Evolutionary conservation across 2,888 invertebrate genomes (phyloP).

Genomic region (Pseudococcus viburni): DNA sequence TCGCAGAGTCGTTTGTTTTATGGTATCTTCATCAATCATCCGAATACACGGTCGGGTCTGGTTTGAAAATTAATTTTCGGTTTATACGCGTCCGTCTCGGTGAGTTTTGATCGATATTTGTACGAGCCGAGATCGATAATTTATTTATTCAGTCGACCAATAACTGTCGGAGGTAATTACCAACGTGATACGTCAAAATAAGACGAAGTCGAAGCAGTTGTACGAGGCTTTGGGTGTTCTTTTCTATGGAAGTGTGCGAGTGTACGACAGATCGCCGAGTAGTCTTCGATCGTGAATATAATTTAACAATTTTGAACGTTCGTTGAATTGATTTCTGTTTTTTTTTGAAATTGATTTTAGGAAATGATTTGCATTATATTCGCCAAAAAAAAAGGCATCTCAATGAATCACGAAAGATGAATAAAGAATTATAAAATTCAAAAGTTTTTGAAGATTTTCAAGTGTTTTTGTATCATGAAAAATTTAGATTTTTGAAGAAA

Average conservation of each 20-base stretch:
- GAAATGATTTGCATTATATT: too few species aligned
- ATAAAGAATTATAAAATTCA: too few species aligned
- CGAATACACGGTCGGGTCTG: background rate
- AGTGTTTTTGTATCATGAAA: too few species aligned
- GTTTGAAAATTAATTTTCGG: constrained; percentile 9
- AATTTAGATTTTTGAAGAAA: too few species aligned
- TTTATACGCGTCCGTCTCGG: background rate
- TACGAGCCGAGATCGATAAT: background rate
- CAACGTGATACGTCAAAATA: background rate
- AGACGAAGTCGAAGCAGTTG: background rate
- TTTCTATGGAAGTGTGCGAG: background rate
- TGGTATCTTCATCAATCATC: constrained; percentile 25
- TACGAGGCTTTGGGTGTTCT: background rate
- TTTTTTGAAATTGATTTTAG: too few species aligned
- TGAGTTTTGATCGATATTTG: constrained; percentile 6
- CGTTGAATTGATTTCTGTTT: too few species aligned
- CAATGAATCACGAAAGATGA: too few species aligned
- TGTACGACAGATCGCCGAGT: too few species aligned
- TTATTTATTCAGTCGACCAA: constrained; percentile 32
- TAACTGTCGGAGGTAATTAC: constrained; percentile 20
- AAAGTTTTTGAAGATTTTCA: too few species aligned
- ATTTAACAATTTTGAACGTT: too few species aligned
- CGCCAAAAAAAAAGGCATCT: too few species aligned
- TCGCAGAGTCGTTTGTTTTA: background rate
- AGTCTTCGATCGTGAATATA: too few species aligned